Evolutionary conservation across 2,888 invertebrate genomes (phyloP), one percentile per base, ranked within the genome.

Genomic region (Nemotelus nigrinus): DNA sequence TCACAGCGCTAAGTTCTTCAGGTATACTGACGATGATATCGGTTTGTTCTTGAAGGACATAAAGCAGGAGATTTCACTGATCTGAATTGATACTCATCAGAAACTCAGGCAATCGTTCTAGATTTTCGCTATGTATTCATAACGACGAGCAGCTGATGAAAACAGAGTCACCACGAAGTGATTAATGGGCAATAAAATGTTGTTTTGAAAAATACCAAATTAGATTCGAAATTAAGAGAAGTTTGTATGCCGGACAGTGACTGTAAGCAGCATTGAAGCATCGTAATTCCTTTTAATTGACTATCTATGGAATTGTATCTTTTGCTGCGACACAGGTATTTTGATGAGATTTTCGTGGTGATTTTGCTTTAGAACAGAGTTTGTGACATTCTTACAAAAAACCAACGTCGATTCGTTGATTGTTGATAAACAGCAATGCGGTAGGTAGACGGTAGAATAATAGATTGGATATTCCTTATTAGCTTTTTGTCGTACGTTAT

Each of bases 381-480:
- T 43, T 60, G 60, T 60, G 60, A 60, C 60, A 60, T 60, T 60
- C 5, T 50, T 50, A 7, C 5, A 8, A 50, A 7, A 50, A 50
- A 25, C 25, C 25, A 25, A 25, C 25, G 1, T 25, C 25, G 25
- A 25, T 25, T 50, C 6, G 39, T 41, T 60, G 25, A 4, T 39
- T 60, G 60, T 60, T 41, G 7, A 60, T 25, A 60, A 60, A n/a
- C 25, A 60, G 41, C 60, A 60, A 7, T 60, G 60, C 60, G 60
- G 60, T 60, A 60, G 60, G 60, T n/a, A 64, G 60, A 6, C 25
- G 25, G n/a, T 60, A 60, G 39, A 60, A 60, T 50, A 50, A 8
- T 50, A 5, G 50, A 5, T 8, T 50, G 50, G 50, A 50, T 5
- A 50, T 50, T 50, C 50, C 6, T 50, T 50, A 50, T 50, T 50